These are phyloP conservation scores for Belgica antarctica DNA, from an alignment of 2,888 invertebrate species.

Conservation along the genomic window DNA sequence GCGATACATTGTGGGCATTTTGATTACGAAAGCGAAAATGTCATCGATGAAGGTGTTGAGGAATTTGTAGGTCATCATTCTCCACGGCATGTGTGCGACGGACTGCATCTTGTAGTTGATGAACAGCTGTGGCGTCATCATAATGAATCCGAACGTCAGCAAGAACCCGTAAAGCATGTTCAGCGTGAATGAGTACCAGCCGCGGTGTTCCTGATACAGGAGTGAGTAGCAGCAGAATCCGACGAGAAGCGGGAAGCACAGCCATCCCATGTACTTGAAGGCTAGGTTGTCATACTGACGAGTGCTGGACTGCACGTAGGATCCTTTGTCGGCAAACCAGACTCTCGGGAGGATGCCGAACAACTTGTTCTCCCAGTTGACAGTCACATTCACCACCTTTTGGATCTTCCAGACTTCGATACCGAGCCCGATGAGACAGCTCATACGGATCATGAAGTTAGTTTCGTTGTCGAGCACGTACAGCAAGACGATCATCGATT, in stretches of 20 bases:
- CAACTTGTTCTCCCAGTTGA: slow-evolving; percentile 70
- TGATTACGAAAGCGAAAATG: slow-evolving; percentile 99
- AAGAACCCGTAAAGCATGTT: slow-evolving; percentile 97
- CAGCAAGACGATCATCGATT: slow-evolving; percentile 88
- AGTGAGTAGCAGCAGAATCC: slow-evolving; percentile 95
- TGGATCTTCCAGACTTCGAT: slow-evolving; percentile 99
- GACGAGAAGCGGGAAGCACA: slow-evolving; percentile 86
- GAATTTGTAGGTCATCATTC: slow-evolving; percentile 99
- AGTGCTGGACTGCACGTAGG: slow-evolving; percentile 92
- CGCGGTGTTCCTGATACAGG: slow-evolving; percentile 93
- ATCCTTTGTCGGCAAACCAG: slow-evolving; percentile 88
- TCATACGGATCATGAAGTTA: slow-evolving; percentile 90
- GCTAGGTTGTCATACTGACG: slow-evolving; percentile 92
- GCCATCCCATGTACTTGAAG: slow-evolving; percentile 95
- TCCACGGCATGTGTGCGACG: slow-evolving; percentile 98
- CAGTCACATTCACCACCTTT: slow-evolving; percentile 84
- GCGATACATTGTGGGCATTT: slow-evolving; percentile 99
- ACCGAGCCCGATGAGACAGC: slow-evolving; percentile 88
- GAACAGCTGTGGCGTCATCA: slow-evolving; percentile 99
- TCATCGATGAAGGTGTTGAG: slow-evolving; percentile 99
- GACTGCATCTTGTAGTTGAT: slow-evolving; percentile 99
- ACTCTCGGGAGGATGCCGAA: slow-evolving; percentile 79
- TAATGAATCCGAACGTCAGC: slow-evolving; percentile 97
- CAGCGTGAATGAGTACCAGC: slow-evolving; percentile 98
- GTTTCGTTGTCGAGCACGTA: slow-evolving; percentile 99